Evolutionary conservation across 92 coral and sea anemone genomes (phyloP), one percentile per base, ranked within the genome.

Genomic region (Parazoanthus swiftii): DNA sequence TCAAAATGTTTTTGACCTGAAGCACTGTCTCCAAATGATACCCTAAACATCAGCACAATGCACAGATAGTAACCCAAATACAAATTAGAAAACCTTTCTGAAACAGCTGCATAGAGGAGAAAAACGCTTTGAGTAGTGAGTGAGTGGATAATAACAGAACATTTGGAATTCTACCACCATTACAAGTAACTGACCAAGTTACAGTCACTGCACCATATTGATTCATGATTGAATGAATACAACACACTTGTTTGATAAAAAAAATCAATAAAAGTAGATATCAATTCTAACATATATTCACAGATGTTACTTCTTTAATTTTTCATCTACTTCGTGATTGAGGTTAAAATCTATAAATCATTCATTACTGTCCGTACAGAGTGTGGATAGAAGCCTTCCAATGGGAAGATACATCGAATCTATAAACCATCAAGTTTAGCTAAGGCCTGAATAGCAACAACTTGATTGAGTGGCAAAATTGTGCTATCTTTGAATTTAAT

Each of bases 301-400:
- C 50, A 76, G 25, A 39, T 76, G 20, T 38, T 9, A 76, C 25
- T 38, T 76, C 48, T 39, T 76, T 39, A 76, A 76, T 38, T 35
- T 76, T 76, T 76, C n/a, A 76, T 76, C 8, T 29, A 76, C 46
- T 76, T 76, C 44, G 79, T 75, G 79, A 76, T 76, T 76, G 79
- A 16, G 79, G 79, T 39, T 39, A 16, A 23, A 9, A 36, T 76
- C 11, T 13, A 82, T 82, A 35, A 82, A 82, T 65, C 76, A 82
- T 82, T 66, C 29, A 82, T 67, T 46, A 54, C 42, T 65, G 65
- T 26, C 11, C 21, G 82, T 59, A 26, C 66, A 72, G 5, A 36
- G 70, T 63, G 1, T 8, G 70, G 59, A 15, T 2, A 54, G 59
- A 54, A 54, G 20, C 2, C 18, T 11, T 54, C 59, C 59, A 54